phyloP scores from a whole-genome alignment of 2,113 vertebrate genomes.

The Phoxinus phoxinus region DNA sequence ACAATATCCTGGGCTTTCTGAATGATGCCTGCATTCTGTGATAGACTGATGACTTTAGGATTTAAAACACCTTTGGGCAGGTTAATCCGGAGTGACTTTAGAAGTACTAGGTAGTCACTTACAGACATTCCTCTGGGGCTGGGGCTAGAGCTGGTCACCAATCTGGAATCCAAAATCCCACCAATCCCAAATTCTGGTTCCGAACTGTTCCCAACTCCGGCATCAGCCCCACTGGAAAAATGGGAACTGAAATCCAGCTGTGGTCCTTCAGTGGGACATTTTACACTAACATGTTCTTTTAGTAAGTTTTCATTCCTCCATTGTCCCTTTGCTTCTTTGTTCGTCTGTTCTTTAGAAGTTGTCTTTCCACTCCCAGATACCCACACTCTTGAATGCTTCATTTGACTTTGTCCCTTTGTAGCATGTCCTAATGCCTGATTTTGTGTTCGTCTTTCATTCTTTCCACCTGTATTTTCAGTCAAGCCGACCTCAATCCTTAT shows the following conservation, averaged over 20 bases:
- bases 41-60: constrained; percentile 7
- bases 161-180: no score
- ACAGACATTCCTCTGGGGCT: background rate
- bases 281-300: background rate
- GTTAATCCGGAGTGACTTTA: constrained; percentile 39
- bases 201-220: background rate
- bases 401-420: constrained; percentile 7
- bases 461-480: background rate
- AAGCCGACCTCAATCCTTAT: background rate
- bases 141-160: background rate
- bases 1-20: constrained; percentile 35
- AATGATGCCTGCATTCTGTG: constrained; percentile 25
- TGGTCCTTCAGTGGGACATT: background rate
- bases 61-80: constrained; percentile 50
- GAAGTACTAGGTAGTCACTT: constrained; percentile 46
- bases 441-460: background rate
- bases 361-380: background rate
- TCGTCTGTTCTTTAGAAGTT: background rate
- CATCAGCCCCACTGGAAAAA: background rate
- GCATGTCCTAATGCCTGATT: background rate
- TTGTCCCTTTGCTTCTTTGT: background rate
- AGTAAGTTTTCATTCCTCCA: background rate
- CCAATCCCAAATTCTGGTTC: background rate
- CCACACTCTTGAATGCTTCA: background rate
- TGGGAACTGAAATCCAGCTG: background rate